phyloP scores from a whole-genome alignment of 2,797 vertebrate species.

The Apodemus agrarius region DNA sequence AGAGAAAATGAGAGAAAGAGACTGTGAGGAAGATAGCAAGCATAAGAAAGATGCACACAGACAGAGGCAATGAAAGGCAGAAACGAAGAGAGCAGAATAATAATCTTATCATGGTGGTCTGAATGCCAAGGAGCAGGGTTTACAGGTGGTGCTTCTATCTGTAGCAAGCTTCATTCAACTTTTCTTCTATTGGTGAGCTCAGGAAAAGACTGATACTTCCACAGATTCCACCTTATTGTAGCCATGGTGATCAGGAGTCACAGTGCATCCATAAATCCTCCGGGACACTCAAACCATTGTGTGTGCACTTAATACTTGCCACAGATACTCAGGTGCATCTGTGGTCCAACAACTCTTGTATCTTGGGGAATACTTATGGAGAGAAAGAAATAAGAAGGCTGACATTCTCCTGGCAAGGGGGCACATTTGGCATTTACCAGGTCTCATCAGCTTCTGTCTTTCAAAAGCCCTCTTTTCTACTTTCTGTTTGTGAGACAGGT shows the following conservation, averaged over 20 bases:
- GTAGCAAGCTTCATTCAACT: accelerated
- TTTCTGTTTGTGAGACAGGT: neutral
- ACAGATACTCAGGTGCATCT: accelerated
- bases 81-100: neutral
- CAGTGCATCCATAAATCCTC: accelerated
- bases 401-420: too few relatives aligned
- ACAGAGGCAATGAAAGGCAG: neutral
- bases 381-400: neutral
- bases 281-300: accelerated
- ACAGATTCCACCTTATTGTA: neutral
- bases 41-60: neutral
- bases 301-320: neutral
- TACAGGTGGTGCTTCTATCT: neutral
- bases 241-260: too few relatives aligned
- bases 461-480: neutral
- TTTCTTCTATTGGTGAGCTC: neutral
- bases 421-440: accelerated
- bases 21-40: neutral
- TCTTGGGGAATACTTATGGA: too few relatives aligned
- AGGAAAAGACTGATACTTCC: neutral
- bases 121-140: neutral
- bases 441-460: neutral
- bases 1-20: neutral
- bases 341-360: too few relatives aligned
- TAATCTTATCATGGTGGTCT: neutral